Base-by-base conservation (phyloP, 2,888 invertebrate species). In the Uloborus plumipes region DNA sequence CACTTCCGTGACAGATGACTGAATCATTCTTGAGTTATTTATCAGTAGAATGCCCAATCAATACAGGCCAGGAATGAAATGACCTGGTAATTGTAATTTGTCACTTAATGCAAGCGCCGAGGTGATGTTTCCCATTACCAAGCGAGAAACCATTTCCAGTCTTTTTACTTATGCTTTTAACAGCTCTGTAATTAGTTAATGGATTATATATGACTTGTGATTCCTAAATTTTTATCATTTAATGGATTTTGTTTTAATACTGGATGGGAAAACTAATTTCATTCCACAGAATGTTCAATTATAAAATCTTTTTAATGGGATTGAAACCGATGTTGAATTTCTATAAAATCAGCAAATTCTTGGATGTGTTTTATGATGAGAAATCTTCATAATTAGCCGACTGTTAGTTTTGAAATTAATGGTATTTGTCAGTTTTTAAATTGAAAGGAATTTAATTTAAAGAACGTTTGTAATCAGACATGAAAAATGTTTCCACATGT, bases 121-220 rank as follows among this genome's bases (percentile, higher is more conserved):
- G 26, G 53, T 73, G 67, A 69, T 73, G 70, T 76, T 76, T 76
- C 70, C 69, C 69, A 69, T 76, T 76, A 69, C 51, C 61, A 39
- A 50, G 62, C 31, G 22, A 55, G 67, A 69, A 59, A 51, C 61
- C 69, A 73, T 73, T 78, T 69, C 58, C 73, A 51, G 55, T 47
- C 39, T 62, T 67, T 73, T 49, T 62, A 51, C 69, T 76, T 51
- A 26, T 31, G 39, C 51, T 72, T 66, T 61, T 39, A 58, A 71
- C 51, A 67, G 59, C 53, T 18, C 18, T 64, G 55, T 73, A 73
- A 79, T 79, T 79, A 73, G 73, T 80, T 80, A 80, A 73, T 80
- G 79, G 62, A 66, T 67, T 80, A 53, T 62, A 49, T 64, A 61
- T 47, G 58, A 64, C 53, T 64, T 62, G 61, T 47, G 67, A 69